phyloP scores from a whole-genome alignment of 2,113 vertebrate species.

The Psilopsiagon aurifrons region DNA sequence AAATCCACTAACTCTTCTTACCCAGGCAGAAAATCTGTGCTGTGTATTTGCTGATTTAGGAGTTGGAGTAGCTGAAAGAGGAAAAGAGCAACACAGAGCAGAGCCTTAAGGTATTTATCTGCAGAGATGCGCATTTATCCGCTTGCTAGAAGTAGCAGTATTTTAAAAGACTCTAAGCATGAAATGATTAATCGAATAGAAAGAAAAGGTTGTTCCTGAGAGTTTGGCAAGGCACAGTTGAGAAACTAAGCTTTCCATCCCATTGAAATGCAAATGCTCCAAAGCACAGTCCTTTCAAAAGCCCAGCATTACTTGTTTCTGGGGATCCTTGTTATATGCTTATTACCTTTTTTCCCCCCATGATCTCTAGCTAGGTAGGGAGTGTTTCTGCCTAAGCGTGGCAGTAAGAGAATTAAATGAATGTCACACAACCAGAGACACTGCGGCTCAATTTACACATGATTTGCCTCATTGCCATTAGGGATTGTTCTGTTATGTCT shows the following conservation, averaged over 20 bases:
- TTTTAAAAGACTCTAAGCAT: constrained; percentile 45
- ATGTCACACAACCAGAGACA: background rate
- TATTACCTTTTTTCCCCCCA: background rate
- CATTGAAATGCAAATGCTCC: constrained; percentile 69
- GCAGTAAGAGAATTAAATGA: background rate
- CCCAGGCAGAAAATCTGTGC: background rate
- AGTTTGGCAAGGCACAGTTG: constrained; percentile 38
- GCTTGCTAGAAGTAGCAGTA: constrained; percentile 11
- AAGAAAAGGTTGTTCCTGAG: constrained; percentile 46
- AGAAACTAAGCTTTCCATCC: constrained; percentile 41
- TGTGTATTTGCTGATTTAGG: background rate
- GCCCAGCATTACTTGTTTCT: background rate
- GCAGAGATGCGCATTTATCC: constrained; percentile 7
- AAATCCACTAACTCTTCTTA: background rate
- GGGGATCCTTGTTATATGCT: constrained; percentile 1
- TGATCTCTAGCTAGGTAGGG: background rate
- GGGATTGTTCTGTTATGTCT: background rate
- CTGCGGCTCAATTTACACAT: background rate
- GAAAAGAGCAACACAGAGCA: background rate
- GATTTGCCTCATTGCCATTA: background rate
- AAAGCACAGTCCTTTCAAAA: constrained; percentile 15
- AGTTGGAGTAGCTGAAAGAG: background rate
- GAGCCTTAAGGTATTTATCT: constrained; percentile 17
- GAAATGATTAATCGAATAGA: constrained; percentile 64
- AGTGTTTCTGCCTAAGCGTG: background rate